Percentiles rank a stretch among this genome's conserved stretches.
phyloP scores from a whole-genome alignment of 2,113 vertebrate genomes.

The Eolophus roseicapilla region DNA sequence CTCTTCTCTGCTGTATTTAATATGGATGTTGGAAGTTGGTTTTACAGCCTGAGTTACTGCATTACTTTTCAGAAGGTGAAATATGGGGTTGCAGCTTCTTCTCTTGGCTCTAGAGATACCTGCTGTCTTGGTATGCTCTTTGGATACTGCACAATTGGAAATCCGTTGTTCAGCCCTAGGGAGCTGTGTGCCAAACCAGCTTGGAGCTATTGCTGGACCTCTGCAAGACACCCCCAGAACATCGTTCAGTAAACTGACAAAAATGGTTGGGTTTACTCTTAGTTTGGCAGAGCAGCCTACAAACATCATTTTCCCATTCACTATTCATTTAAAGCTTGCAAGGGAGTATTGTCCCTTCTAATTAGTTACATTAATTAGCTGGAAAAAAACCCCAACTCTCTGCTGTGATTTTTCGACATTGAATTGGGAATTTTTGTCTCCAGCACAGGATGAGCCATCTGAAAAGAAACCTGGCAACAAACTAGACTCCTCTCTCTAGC shows the following conservation, averaged over 20 bases:
- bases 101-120: background rate
- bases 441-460: background rate
- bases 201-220: background rate
- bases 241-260: background rate
- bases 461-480: background rate
- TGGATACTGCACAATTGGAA: fast-evolving
- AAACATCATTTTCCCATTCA: background rate
- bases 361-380: background rate
- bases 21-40: background rate
- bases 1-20: background rate
- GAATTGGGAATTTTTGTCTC: background rate
- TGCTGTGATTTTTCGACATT: background rate
- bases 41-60: background rate
- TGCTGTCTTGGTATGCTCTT: background rate
- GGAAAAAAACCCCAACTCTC: background rate
- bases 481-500: background rate
- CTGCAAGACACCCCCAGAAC: background rate
- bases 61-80: background rate
- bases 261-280: background rate
- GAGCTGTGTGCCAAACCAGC: background rate
- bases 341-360: background rate
- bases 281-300: background rate
- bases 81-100: fast-evolving
- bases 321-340: background rate
- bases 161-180: background rate